Evolutionary conservation across 2,113 vertebrate species (phyloP).

Genomic region (Tichodroma muraria): DNA sequence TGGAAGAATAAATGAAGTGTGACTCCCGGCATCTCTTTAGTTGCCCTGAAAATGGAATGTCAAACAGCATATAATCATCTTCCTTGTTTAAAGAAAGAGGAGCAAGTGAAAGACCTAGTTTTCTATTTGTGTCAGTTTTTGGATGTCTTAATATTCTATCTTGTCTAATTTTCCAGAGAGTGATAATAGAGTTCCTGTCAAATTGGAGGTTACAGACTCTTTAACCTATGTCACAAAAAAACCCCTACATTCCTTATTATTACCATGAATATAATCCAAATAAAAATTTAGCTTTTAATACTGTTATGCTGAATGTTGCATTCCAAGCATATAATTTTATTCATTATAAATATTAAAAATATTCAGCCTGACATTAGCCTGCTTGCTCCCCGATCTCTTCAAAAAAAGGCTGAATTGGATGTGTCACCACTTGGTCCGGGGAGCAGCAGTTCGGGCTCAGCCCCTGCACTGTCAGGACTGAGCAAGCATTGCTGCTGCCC

Average conservation of each 20-base stretch:
- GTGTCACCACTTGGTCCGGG: neutral
- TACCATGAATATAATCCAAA: constrained; percentile 64
- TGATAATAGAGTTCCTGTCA: constrained; percentile 72
- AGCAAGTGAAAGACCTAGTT: constrained; percentile 58
- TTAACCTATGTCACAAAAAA: constrained; percentile 62
- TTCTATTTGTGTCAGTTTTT: constrained; percentile 74
- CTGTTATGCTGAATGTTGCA: constrained; percentile 49
- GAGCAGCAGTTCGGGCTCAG: neutral
- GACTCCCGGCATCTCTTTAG: constrained; percentile 55
- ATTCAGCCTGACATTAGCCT: constrained; percentile 41
- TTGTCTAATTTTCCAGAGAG: constrained; percentile 68
- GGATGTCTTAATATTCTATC: constrained; percentile 73
- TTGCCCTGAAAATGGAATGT: constrained; percentile 69
- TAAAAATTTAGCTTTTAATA: constrained; percentile 62
- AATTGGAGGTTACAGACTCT: constrained; percentile 72
- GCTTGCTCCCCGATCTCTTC: neutral
- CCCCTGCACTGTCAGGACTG: neutral
- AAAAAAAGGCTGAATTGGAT: neutral
- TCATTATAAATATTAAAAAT: constrained; percentile 69
- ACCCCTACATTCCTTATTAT: constrained; percentile 45
- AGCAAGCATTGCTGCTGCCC: neutral
- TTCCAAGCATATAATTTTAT: constrained; percentile 66
- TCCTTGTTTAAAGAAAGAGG: constrained; percentile 56
- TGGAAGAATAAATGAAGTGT: constrained; percentile 61
- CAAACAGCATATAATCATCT: constrained; percentile 70